phyloP scores from a whole-genome alignment of 2,888 invertebrate species.

The Mythimna vitellina region DNA sequence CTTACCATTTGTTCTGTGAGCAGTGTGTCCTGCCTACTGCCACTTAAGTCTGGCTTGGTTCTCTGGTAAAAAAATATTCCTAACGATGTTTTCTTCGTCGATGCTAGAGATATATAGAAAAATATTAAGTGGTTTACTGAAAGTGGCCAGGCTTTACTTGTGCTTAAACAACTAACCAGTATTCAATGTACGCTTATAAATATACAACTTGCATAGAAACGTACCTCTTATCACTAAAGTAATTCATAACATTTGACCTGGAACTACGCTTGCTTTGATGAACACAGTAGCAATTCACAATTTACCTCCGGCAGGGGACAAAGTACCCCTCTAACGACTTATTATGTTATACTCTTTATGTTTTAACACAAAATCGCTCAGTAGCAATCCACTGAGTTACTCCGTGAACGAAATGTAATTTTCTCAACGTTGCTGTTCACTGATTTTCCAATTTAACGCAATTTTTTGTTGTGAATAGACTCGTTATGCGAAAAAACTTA shows the following conservation, averaged over 20 bases:
- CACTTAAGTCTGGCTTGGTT: too few species aligned
- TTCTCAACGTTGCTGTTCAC: conserved; percentile 63
- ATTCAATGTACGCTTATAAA: too few species aligned
- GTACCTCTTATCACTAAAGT: not conserved
- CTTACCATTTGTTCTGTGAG: too few species aligned
- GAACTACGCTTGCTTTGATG: not conserved
- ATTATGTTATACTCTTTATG: conserved; percentile 48
- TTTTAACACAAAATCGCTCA: conserved; percentile 60
- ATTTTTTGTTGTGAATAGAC: conserved; percentile 70
- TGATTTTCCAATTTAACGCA: conserved; percentile 72
- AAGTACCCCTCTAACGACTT: conserved; percentile 9
- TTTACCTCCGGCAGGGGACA: not conserved
- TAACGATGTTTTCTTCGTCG: too few species aligned
- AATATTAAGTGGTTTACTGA: too few species aligned
- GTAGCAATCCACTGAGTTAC: conserved; percentile 49
- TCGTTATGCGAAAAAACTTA: conserved; percentile 64
- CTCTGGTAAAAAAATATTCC: too few species aligned
- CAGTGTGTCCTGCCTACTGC: too few species aligned
- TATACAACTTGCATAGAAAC: too few species aligned
- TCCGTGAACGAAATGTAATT: conserved; percentile 68
- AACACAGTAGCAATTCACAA: conserved; percentile 13
- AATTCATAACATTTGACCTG: conserved; percentile 4
- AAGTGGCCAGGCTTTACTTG: too few species aligned
- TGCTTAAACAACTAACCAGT: too few species aligned
- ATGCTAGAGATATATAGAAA: too few species aligned